phyloP scores from a whole-genome alignment of 2,888 invertebrate species.

The Cephonodes hylas region DNA sequence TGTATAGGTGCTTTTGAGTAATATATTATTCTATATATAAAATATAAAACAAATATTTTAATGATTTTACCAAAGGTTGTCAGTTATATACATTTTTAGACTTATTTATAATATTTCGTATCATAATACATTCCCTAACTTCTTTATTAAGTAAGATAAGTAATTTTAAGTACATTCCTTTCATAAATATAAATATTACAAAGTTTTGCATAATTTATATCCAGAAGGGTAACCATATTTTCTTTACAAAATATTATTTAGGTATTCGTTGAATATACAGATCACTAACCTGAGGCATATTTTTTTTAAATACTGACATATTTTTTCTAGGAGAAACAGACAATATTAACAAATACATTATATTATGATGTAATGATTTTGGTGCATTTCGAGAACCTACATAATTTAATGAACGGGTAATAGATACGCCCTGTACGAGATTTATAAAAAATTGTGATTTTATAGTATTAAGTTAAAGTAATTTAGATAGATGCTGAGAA shows the following conservation, averaged over 20 bases:
- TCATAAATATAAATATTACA: not conserved
- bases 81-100: not conserved
- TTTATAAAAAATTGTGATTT: not conserved
- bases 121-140: not conserved
- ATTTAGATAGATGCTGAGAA: not conserved
- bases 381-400: not conserved
- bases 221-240: not conserved
- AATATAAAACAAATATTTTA: not conserved
- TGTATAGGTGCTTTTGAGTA: not conserved
- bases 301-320: too few species aligned
- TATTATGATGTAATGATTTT: not conserved
- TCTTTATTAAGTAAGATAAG: not conserved
- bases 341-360: not conserved
- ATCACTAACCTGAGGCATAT: too few species aligned
- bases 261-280: too few species aligned
- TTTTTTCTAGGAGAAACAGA: too few species aligned
- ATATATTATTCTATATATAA: not conserved
- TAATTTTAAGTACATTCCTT: not conserved
- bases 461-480: not conserved
- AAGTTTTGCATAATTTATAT: not conserved
- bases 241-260: too few species aligned
- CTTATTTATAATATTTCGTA: not conserved
- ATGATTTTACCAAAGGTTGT: constrained; percentile 8
- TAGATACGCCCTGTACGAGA: not conserved
- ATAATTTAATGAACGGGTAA: not conserved